A percentile compares a stretch with the other conserved stretches of the same genome.
Evolutionary conservation across 1,140 invertebrate species (phyloP).

Genomic region (Sinonovacula constricta): DNA sequence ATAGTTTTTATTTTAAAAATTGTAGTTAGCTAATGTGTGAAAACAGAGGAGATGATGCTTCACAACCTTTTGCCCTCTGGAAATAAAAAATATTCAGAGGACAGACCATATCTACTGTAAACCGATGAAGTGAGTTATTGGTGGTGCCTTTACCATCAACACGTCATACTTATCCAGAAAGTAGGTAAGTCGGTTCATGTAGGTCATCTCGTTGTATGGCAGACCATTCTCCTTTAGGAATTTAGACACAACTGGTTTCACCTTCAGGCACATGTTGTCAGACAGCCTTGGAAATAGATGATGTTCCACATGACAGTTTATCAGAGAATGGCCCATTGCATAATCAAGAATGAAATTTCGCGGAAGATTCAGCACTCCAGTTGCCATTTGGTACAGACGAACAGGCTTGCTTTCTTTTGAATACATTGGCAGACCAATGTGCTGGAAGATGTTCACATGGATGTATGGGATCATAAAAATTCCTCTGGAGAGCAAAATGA

Average conservation of each 20-base stretch:
- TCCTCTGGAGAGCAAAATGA: conserved; percentile 55
- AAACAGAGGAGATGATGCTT: no score
- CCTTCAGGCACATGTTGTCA: conserved; percentile 76
- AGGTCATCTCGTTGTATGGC: conserved; percentile 73
- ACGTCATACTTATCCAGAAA: conserved; percentile 71
- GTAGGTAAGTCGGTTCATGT: conserved; percentile 60
- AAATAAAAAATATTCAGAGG: no score
- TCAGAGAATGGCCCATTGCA: conserved; percentile 73
- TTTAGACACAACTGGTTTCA: conserved; percentile 71
- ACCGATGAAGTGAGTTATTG: conserved; percentile 76
- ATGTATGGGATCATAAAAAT: conserved; percentile 72
- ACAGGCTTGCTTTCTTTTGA: conserved; percentile 66
- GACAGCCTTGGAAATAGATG: conserved; percentile 75
- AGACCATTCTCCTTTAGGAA: conserved; percentile 68
- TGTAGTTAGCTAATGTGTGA: no score
- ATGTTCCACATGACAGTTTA: conserved; percentile 75
- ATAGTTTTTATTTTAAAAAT: no score
- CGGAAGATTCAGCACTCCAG: conserved; percentile 73
- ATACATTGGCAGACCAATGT: conserved; percentile 77
- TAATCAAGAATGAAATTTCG: conserved; percentile 70
- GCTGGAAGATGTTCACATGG: conserved; percentile 77
- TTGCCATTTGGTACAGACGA: conserved; percentile 76
- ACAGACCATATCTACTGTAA: no score
- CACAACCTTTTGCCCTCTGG: no score
- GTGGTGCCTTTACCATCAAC: conserved; percentile 76